A percentile compares a stretch with the other conserved stretches of the same genome.
These are phyloP conservation scores for Glaucomys volans DNA, from an alignment of 2,113 vertebrate species.

Conservation along the genomic window DNA sequence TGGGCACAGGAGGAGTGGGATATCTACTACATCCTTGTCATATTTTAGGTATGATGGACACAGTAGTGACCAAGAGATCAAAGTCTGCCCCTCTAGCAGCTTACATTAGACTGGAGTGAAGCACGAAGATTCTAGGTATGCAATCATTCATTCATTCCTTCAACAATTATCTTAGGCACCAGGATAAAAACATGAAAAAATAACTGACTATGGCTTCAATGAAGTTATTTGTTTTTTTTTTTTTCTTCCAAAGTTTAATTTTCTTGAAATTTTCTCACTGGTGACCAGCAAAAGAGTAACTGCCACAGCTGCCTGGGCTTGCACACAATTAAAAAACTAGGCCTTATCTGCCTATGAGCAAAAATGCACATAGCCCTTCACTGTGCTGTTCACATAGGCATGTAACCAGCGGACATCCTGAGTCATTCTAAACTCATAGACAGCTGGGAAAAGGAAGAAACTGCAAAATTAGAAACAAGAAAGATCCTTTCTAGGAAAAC, in stretches of 20 bases:
- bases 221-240: neutral
- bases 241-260: conserved; percentile 22
- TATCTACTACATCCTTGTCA: neutral
- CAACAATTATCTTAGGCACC: neutral
- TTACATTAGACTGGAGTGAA: neutral
- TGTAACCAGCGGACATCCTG: neutral
- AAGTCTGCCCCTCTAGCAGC: neutral
- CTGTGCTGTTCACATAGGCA: neutral
- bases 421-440: neutral
- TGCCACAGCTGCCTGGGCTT: no score
- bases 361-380: neutral
- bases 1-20: neutral
- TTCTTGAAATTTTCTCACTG: conserved; percentile 1
- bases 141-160: neutral
- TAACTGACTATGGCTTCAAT: neutral
- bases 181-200: neutral
- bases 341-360: neutral
- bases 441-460: neutral
- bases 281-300: neutral
- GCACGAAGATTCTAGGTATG: neutral
- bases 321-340: neutral
- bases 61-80: neutral
- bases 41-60: neutral
- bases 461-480: neutral
- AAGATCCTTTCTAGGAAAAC: neutral